Percentiles rank a stretch among this genome's conserved stretches.
Conservation (phyloP, 2,797 vertebrate genomes). For the Cichlasoma orientale region DNA sequence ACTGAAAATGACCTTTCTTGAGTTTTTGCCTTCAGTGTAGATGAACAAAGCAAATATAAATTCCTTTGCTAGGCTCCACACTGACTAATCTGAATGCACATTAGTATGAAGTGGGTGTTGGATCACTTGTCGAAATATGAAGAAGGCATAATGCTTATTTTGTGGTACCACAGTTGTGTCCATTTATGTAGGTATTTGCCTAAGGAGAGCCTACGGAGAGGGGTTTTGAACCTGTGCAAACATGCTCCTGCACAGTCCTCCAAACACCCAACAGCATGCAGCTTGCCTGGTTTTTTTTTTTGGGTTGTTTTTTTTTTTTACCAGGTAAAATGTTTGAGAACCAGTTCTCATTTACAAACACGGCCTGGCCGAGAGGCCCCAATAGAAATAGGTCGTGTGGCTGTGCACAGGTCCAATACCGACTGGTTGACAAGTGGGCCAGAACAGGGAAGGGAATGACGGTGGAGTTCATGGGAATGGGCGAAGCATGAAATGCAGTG, state of each 20-base stretch:
- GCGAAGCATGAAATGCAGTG: neutral
- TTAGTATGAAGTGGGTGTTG: neutral
- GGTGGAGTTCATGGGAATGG: neutral
- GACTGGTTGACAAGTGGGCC: accelerated
- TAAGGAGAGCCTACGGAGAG: accelerated
- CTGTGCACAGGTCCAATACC: neutral
- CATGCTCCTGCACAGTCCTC: accelerated
- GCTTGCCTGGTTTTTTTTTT: accelerated
- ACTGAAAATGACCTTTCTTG: no score
- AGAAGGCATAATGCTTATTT: neutral
- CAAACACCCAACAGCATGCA: neutral
- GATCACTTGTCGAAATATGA: neutral
- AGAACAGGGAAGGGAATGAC: accelerated
- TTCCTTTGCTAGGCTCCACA: neutral
- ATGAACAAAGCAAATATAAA: neutral
- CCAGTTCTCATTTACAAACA: no score
- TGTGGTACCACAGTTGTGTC: neutral
- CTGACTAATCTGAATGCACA: neutral
- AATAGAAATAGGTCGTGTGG: no score
- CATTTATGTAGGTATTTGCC: neutral
- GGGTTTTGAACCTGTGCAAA: neutral
- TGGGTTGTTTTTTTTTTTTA: no score
- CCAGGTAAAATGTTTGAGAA: no score
- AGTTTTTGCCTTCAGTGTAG: no score
- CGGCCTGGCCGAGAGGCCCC: no score